phyloP scores from a whole-genome alignment of 2,888 invertebrate genomes.

The Drosophila colorata region DNA sequence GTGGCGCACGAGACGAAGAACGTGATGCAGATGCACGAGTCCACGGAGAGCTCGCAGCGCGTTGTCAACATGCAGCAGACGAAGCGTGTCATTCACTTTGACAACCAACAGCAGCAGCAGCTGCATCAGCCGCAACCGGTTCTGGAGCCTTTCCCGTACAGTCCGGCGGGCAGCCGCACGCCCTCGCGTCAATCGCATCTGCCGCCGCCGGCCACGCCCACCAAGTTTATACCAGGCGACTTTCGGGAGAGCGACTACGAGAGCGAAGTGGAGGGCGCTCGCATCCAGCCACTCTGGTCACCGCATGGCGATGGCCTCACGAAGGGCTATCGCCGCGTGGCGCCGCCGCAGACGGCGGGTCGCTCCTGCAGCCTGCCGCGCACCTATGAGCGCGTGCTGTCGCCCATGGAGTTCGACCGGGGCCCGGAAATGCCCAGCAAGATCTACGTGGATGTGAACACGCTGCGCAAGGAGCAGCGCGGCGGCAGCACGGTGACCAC shows the following conservation, averaged over 20 bases:
- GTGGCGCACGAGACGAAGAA: slow-evolving; percentile 89
- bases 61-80: slow-evolving; percentile 90
- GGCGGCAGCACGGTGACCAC: slow-evolving; percentile 73
- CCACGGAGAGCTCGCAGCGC: slow-evolving; percentile 88
- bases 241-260: slow-evolving; percentile 90
- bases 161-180: slow-evolving; percentile 84
- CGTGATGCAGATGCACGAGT: slow-evolving; percentile 90
- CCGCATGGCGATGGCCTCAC: slow-evolving; percentile 88
- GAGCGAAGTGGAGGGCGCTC: slow-evolving; percentile 88
- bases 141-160: slow-evolving; percentile 86
- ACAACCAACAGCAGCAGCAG: slow-evolving; percentile 84
- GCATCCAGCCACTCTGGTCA: slow-evolving; percentile 88
- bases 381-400: slow-evolving; percentile 86
- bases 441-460: slow-evolving; percentile 78
- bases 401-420: slow-evolving; percentile 88
- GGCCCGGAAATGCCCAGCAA: slow-evolving; percentile 86
- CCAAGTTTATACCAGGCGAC: slow-evolving; percentile 88
- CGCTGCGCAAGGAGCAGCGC: slow-evolving; percentile 74
- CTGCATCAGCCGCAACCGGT: slow-evolving; percentile 31
- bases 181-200: slow-evolving; percentile 83
- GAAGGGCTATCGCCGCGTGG: slow-evolving; percentile 88
- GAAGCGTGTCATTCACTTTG: slow-evolving; percentile 89
- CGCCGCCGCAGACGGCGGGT: slow-evolving; percentile 86
- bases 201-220: slow-evolving; percentile 87
- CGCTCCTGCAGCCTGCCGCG: slow-evolving; percentile 87